A percentile compares a stretch with the other conserved stretches of the same genome.
Evolutionary conservation across 2,113 vertebrate genomes (phyloP).

Genomic region (Monarcha castaneiventris): DNA sequence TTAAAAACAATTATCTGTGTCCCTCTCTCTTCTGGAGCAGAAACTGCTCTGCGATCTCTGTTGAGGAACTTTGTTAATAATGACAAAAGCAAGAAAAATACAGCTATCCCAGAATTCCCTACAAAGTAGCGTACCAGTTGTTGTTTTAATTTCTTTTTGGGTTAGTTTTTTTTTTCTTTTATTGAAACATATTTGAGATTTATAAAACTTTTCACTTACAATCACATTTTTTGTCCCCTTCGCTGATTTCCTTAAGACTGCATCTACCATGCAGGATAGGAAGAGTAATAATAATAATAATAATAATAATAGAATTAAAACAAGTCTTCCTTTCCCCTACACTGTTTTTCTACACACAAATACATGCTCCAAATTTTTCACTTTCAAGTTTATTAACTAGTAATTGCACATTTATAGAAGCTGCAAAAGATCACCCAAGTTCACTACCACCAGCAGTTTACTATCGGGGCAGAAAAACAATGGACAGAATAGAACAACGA

Average conservation of each 20-base stretch:
- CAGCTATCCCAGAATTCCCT: not conserved
- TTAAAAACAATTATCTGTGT: not conserved
- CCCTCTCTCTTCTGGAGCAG: not conserved
- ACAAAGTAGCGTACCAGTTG: not conserved
- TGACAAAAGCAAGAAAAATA: not conserved
- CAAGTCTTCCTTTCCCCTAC: not conserved
- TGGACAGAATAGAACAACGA: not conserved
- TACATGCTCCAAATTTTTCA: not conserved
- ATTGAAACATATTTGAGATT: not conserved
- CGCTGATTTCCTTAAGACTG: not conserved
- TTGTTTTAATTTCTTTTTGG: not conserved
- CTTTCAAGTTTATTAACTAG: not conserved
- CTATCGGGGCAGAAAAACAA: not conserved
- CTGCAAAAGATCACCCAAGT: not conserved
- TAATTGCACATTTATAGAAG: not conserved
- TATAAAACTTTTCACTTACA: not conserved
- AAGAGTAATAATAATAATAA: not conserved
- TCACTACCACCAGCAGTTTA: not conserved
- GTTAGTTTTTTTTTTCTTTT: fast-evolving
- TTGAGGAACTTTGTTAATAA: not conserved
- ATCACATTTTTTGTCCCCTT: not conserved
- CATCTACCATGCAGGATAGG: not conserved
- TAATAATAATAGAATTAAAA: not conserved
- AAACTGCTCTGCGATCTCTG: not conserved
- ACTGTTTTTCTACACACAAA: not conserved